Conservation (phyloP, 1,140 invertebrate species). For the Cydia pomonella region DNA sequence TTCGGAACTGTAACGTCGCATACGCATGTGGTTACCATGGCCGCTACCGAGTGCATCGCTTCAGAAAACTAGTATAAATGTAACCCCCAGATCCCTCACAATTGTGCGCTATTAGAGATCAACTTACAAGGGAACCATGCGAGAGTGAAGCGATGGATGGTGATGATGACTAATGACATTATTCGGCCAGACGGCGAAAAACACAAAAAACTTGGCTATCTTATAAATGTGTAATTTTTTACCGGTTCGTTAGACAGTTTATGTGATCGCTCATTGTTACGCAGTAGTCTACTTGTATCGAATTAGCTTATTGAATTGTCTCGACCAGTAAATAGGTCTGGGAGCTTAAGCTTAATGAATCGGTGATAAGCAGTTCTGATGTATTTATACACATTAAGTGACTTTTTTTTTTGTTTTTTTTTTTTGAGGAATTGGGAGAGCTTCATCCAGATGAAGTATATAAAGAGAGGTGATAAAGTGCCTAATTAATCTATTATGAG, state of each 20-base stretch:
- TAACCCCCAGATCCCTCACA: neutral
- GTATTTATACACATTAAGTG: no score
- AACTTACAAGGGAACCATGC: neutral
- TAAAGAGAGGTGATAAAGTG: no score
- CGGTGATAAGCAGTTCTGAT: neutral
- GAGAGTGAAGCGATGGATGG: neutral
- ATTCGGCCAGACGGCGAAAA: neutral
- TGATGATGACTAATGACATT: neutral
- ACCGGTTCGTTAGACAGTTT: conserved; percentile 10
- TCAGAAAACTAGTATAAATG: neutral
- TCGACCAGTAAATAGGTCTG: neutral
- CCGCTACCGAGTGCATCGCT: neutral
- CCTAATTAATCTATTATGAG: no score
- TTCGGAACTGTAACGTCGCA: neutral
- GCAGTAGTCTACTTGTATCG: neutral
- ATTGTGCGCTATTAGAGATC: neutral
- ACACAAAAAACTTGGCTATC: conserved; percentile 5
- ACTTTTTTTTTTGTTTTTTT: no score
- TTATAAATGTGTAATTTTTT: conserved; percentile 6
- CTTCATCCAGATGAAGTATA: no score
- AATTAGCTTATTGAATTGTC: conserved; percentile 4
- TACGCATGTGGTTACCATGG: neutral
- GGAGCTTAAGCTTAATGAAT: neutral
- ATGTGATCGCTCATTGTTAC: conserved; percentile 1
- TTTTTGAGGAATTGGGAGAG: no score